phyloP scores from a whole-genome alignment of 1,140 invertebrate species.

The Oncopeltus fasciatus region DNA sequence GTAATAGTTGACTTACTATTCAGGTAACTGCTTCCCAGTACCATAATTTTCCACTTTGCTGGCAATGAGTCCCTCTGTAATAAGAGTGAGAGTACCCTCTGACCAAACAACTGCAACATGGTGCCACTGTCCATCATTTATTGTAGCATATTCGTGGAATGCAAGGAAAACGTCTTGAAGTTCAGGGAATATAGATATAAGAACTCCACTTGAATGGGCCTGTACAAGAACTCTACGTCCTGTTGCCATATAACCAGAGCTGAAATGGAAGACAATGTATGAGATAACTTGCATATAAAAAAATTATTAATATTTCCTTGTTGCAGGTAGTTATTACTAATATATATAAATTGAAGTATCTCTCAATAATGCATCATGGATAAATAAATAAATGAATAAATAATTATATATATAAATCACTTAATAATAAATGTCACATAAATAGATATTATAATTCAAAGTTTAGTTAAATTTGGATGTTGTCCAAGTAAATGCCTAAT shows the following conservation, averaged over 20 bases:
- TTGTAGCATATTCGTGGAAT: conserved; percentile 78
- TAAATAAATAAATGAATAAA: too few relatives aligned
- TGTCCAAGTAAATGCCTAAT: too few relatives aligned
- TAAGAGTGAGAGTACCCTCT: conserved; percentile 67
- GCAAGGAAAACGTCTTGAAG: conserved; percentile 78
- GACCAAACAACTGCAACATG: conserved; percentile 83
- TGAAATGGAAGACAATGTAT: too few relatives aligned
- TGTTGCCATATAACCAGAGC: conserved; percentile 60
- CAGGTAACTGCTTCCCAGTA: conserved; percentile 55
- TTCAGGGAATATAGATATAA: conserved; percentile 75
- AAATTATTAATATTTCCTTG: too few relatives aligned
- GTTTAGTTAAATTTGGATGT: too few relatives aligned
- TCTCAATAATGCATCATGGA: too few relatives aligned
- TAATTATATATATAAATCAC: too few relatives aligned
- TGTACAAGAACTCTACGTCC: conserved; percentile 69
- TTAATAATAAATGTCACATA: too few relatives aligned
- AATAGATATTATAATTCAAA: too few relatives aligned
- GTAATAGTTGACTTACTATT: conserved; percentile 48
- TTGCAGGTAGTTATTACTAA: too few relatives aligned
- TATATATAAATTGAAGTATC: too few relatives aligned
- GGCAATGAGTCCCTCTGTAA: conserved; percentile 84
- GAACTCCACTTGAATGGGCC: conserved; percentile 77
- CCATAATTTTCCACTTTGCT: conserved; percentile 77
- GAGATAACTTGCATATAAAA: too few relatives aligned
- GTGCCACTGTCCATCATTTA: conserved; percentile 94